phyloP scores from a whole-genome alignment of 2,113 vertebrate genomes.

The Capricornis sumatraensis region DNA sequence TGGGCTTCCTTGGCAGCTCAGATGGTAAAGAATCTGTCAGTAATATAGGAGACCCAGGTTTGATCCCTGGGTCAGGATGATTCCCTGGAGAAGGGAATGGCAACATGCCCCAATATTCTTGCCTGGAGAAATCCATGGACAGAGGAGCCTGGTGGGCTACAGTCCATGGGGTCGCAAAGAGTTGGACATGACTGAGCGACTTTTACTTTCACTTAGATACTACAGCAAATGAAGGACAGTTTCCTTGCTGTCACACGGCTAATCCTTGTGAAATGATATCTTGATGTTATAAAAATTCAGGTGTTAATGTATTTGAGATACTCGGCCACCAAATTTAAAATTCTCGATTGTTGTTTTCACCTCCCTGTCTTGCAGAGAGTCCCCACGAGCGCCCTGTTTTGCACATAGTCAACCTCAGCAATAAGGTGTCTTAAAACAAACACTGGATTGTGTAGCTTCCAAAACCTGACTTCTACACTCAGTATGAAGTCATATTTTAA shows the following conservation, averaged over 20 bases:
- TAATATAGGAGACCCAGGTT: background rate
- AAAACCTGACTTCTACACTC: background rate
- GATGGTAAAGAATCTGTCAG: background rate
- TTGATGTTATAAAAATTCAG: background rate
- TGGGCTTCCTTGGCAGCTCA: background rate
- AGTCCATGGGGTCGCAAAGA: background rate
- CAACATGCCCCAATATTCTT: background rate
- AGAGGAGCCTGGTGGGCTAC: background rate
- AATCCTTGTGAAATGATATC: background rate
- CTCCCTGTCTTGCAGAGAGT: background rate
- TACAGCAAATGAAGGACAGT: background rate
- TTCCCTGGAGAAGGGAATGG: background rate
- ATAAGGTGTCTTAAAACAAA: background rate
- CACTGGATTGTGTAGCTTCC: background rate
- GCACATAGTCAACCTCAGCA: background rate
- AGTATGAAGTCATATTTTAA: background rate
- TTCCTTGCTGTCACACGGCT: too few relatives aligned
- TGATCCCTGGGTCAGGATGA: background rate
- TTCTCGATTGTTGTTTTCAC: background rate
- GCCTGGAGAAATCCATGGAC: background rate
- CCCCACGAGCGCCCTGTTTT: background rate
- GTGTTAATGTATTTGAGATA: background rate
- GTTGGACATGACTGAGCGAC: background rate
- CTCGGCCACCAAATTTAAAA: background rate
- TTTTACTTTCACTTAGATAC: background rate